Conservation (phyloP, 2,888 invertebrate species). For the Morpho helenor region DNA sequence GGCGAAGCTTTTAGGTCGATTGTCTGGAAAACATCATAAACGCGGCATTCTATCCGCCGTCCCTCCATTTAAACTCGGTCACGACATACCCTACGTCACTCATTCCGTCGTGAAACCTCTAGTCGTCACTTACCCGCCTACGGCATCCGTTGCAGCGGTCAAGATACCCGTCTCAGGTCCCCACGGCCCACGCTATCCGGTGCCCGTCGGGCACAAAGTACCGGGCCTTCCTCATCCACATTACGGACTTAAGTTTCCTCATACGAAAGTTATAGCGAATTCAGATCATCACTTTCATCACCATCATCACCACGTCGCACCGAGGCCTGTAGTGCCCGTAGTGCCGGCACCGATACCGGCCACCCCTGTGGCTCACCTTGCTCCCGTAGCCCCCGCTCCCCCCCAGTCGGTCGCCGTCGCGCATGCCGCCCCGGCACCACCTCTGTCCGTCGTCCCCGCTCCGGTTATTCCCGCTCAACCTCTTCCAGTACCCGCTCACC, state of each 20-base stretch:
- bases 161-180: slow-evolving; percentile 64
- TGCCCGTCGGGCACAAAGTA: slow-evolving; percentile 55
- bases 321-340: slow-evolving; percentile 55
- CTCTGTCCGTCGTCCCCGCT: slow-evolving; percentile 26
- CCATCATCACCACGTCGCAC: slow-evolving; percentile 64
- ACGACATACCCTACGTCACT: slow-evolving; percentile 67
- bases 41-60: slow-evolving; percentile 58
- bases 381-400: slow-evolving; percentile 45
- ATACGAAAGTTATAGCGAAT: slow-evolving; percentile 49
- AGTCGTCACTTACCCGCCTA: slow-evolving; percentile 68
- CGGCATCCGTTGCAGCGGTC: slow-evolving; percentile 63
- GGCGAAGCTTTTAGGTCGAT: slow-evolving; percentile 47
- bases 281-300: slow-evolving; percentile 66
- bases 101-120: slow-evolving; percentile 71
- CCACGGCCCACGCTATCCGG: slow-evolving; percentile 47
- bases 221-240: slow-evolving; percentile 58
- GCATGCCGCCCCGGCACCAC: slow-evolving; percentile 43
- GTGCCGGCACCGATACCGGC: slow-evolving; percentile 26
- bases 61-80: slow-evolving; percentile 71
- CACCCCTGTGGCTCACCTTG: slow-evolving; percentile 29
- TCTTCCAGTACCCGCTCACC: slow-evolving; percentile 40
- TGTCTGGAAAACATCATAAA: slow-evolving; percentile 58
- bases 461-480: slow-evolving; percentile 27
- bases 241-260: slow-evolving; percentile 58
- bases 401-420: slow-evolving; percentile 45